These are phyloP conservation scores for Coryphaenoides rupestris DNA, from an alignment of 2,113 vertebrate species.

Conservation along the genomic window DNA sequence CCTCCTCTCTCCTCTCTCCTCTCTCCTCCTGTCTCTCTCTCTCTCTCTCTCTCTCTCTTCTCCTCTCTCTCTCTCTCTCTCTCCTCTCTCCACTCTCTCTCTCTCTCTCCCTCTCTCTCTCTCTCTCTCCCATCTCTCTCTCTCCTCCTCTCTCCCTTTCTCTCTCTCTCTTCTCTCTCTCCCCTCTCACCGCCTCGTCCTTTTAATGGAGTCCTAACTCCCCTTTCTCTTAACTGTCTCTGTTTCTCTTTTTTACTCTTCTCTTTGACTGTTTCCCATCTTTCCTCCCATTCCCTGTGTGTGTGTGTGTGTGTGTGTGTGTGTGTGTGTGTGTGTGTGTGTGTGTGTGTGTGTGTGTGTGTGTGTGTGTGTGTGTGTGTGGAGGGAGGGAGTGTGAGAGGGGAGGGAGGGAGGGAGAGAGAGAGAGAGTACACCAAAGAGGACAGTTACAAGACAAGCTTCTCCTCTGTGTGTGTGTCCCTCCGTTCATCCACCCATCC, in stretches of 20 bases:
- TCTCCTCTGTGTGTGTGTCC: neutral
- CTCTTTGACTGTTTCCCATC: neutral
- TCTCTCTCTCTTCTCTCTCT: slow-evolving; percentile 26
- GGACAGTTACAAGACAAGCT: too few relatives aligned
- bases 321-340: slow-evolving; percentile 21
- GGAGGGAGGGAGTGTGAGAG: too few relatives aligned
- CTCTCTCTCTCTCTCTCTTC: slow-evolving; percentile 37
- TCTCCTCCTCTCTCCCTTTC: slow-evolving; percentile 47
- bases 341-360: neutral
- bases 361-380: too few relatives aligned
- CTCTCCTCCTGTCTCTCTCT: too few relatives aligned
- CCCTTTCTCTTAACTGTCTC: slow-evolving; percentile 21
- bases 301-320: neutral
- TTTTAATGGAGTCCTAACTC: neutral
- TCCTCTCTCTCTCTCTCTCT: slow-evolving; percentile 46
- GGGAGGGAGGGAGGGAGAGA: too few relatives aligned
- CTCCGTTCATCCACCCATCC: too few relatives aligned
- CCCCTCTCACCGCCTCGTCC: too few relatives aligned
- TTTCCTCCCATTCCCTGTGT: neutral
- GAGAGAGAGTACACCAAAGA: too few relatives aligned
- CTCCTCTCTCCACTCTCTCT: too few relatives aligned
- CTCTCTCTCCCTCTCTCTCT: neutral
- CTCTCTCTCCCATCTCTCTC: slow-evolving; percentile 23
- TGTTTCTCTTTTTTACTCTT: slow-evolving; percentile 2
- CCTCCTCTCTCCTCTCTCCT: neutral